These are phyloP conservation scores for Cebuella pygmaea DNA, from an alignment of 2,797 vertebrate genomes.

Conservation along the genomic window DNA sequence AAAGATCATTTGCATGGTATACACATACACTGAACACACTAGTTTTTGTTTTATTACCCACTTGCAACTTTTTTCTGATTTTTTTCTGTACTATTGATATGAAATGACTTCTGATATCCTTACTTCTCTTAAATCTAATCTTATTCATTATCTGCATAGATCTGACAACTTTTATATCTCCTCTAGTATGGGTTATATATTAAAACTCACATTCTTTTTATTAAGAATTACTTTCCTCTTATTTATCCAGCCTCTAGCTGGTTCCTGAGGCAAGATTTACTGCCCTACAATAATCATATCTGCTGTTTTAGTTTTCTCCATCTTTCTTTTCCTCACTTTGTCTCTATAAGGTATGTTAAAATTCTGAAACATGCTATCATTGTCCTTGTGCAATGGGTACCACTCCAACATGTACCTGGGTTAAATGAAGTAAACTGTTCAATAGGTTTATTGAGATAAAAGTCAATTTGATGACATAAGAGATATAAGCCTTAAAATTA, in stretches of 20 bases:
- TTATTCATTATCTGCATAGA: not conserved
- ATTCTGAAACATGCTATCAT: not conserved
- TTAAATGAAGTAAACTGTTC: not conserved
- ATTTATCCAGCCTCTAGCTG: not conserved
- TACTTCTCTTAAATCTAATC: not conserved
- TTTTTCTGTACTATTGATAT: not conserved
- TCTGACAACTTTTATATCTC: not conserved
- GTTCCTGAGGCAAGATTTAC: not conserved
- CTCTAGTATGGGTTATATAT: not conserved
- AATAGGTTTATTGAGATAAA: not conserved
- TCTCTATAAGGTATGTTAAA: not conserved
- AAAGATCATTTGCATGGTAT: not conserved
- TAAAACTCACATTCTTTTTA: constrained; percentile 19
- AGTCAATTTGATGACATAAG: not conserved
- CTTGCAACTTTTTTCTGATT: not conserved
- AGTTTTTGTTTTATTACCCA: not conserved
- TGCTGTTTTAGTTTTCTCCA: not conserved
- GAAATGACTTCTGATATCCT: not conserved
- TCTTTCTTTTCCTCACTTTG: rapidly evolving
- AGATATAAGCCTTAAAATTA: not conserved
- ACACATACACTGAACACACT: not conserved
- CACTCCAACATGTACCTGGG: not conserved
- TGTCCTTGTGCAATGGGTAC: not conserved
- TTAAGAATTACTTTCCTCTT: constrained; percentile 18
- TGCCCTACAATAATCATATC: not conserved